Evolutionary conservation across 2,797 vertebrate species (phyloP), one percentile per base, ranked within the genome.

Genomic region (Lutjanus campechanus): DNA sequence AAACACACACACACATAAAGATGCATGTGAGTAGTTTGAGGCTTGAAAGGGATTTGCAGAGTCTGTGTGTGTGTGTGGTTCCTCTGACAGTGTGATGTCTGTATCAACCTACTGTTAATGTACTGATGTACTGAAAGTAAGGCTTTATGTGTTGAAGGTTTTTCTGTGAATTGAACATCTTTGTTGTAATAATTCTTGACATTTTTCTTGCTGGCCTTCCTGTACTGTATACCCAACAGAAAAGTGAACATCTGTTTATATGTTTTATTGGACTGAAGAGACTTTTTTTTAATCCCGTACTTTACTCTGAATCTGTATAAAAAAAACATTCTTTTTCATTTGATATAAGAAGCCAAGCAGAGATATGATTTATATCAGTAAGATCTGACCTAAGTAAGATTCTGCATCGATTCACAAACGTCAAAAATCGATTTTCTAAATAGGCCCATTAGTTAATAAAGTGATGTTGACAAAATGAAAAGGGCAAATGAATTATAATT

Each of bases 1-100:
- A 73, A 69, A 76, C 29, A 69, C 43, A 76, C 29, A 69, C 43
- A 69, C 47, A 46, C 25, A 66, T 5, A 44, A 55, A 70, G 54
- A 49, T 25, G 11, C 36, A 1, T 44, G 55, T 20, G 62, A 46
- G 49, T 11, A 59, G n/a, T 10, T 13, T 15, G 19, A 44, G 60
- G 36, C 46, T 47, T 66, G 20, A 63, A 73, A 65, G 17, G 22
- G 25, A 25, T 77, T 43, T 41, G 8, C 1, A 25, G 4, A 22
- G 55, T 56, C 0, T 85, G 53, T 56, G 0, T 71, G 16, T 83
- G 70, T 69, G 69, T 65, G 51, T 59, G 47, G 10, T 55, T 55
- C 12, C 58, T 1, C 1, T 60, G 55, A 56, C 51, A 17, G 20
- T 20, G 70, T 61, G 56, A 81, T 54, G 66, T 83, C 20, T 76